Base-by-base conservation (phyloP, 1,140 invertebrate species). In the Drosophila novamexicana region DNA sequence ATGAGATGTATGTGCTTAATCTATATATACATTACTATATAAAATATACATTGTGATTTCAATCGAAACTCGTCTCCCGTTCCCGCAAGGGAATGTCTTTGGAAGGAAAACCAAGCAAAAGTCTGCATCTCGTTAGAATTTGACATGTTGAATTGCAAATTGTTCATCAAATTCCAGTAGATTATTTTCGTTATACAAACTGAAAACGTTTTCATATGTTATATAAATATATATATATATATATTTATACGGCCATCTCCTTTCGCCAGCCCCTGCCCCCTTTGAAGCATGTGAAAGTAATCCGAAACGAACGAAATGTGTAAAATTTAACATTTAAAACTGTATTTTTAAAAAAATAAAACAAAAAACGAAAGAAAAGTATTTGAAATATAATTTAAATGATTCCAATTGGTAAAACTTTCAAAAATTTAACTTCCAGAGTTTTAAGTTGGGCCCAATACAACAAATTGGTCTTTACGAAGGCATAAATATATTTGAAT, bases 21-120 rank as follows among this genome's bases (percentile, higher is more conserved):
- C 64, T 71, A 44, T 58, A 56, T 76, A 81, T 49, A 29, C 40
- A 44, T 42, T 54, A 75, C 75, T 64, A 81, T 62, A 79, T 59
- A 67, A 59, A 73, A 78, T 78, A 75, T 61, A 81, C 76, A 75
- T 76, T 85, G 82, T 85, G 83, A 85, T 85, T 86, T 86, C 72
- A 88, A 82, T 88, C 79, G 77, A 86, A 85, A 79, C 50, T 82
- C 82, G 80, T 86, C 82, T 83, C 79, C 71, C 65, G 56, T n/a
- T 64, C 58, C 53, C 59, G n/a, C 36, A 7, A 7, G 71, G 57
- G 57, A 61, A 12, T 44, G 65, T 7, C 50, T 74, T 74, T 74
- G 71, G 71, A 74, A 74, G 71, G 71, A 61, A 69, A 61, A 37
- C 71, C 82, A 80, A 85, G 66, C 58, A 79, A 77, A 64, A 86